Evolutionary conservation across 2,888 invertebrate species (phyloP), one percentile per base, ranked within the genome.

Genomic region (Digitonthophagus gazella): DNA sequence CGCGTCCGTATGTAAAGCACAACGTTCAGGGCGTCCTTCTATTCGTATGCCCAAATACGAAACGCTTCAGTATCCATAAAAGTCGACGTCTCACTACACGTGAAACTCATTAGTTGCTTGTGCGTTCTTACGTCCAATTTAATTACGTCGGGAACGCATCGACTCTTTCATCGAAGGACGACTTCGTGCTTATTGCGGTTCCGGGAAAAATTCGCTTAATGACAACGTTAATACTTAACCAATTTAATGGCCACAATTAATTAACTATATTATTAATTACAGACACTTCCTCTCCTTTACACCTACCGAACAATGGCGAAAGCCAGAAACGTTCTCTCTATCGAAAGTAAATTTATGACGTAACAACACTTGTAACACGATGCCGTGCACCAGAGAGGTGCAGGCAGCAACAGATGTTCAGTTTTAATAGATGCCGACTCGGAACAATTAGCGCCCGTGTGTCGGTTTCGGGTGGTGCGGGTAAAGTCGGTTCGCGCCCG

Each of bases 11-110:
- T 44, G 28, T 44, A 44, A 44, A 44, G 28, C 11, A 5, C 28
- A 44, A 66, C 55, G 22, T 58, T 28, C 54, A 58, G 66, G 64
- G 44, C 66, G 66, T 67, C 64, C 67, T 67, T 54, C 28, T 44
- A 44, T 44, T 44, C 28, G 28, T 44, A 44, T 44, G 28, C 28
- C 28, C 28, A 44, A 44, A 44, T 44, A 44, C 28, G 28, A 44
- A n/a, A 44, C 28, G 28, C 28, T 11, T 5, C 28, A 11, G 28
- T 44, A 11, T 6, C 28, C 28, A 44, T 44, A 44, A 44, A 44
- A 44, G 28, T 8, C 28, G 28, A 44, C 28, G n/a, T n/a, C n/a
- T n/a, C n/a, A n/a, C n/a, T n/a, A n/a, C n/a, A n/a, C n/a, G 28
- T 44, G 28, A 44, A 44, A 44, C 28, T 44, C 28, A 44, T 44